Evolutionary conservation across 2,888 invertebrate species (phyloP).

Genomic region (Chrysodeixis includens): DNA sequence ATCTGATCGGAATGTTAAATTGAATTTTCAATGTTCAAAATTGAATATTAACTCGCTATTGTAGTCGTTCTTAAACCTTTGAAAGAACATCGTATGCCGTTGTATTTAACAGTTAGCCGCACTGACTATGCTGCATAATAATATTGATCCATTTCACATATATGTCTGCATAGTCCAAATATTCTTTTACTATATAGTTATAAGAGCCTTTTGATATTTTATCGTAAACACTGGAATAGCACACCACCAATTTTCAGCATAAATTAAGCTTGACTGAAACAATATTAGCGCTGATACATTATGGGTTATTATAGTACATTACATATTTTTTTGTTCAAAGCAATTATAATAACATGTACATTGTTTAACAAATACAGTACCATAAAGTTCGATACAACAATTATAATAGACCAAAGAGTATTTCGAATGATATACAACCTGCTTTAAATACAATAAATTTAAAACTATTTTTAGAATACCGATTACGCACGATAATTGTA

Average conservation of each 20-base stretch:
- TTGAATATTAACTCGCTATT: too few relatives aligned
- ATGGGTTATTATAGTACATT: too few relatives aligned
- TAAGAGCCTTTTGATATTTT: neutral
- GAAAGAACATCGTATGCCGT: neutral
- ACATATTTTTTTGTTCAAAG: too few relatives aligned
- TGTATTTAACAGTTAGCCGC: neutral
- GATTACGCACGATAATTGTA: neutral
- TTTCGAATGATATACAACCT: too few relatives aligned
- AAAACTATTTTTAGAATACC: neutral
- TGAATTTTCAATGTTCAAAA: too few relatives aligned
- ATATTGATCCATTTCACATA: slow-evolving; percentile 12
- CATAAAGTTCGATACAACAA: too few relatives aligned
- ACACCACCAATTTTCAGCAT: neutral
- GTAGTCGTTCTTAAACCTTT: neutral
- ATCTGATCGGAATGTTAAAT: too few relatives aligned
- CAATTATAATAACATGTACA: too few relatives aligned
- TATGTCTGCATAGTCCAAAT: neutral
- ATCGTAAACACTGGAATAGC: neutral
- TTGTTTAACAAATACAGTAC: too few relatives aligned
- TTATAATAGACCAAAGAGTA: too few relatives aligned
- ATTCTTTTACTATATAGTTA: neutral
- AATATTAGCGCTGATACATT: too few relatives aligned
- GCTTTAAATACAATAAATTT: neutral
- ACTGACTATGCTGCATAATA: slow-evolving; percentile 5
- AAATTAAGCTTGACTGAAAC: too few relatives aligned